Evolutionary conservation across 2,888 invertebrate genomes (phyloP), one percentile per base, ranked within the genome.

Genomic region (Dolomedes plantarius): DNA sequence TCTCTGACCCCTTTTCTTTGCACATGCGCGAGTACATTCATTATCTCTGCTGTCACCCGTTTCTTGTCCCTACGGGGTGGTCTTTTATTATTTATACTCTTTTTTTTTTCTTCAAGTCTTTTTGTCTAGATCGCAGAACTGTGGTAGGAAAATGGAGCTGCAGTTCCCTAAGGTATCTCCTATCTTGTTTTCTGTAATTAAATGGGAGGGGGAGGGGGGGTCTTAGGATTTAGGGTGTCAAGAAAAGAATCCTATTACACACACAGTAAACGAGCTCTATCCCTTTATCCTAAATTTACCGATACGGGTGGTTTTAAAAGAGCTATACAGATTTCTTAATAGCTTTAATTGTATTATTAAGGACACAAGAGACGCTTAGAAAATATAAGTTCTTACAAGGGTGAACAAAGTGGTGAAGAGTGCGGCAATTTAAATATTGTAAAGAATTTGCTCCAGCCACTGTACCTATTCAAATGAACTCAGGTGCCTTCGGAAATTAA

Each of bases 241-340:
- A 74, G 85, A 85, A 67, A 68, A 65, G 36, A 77, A 83, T 83
- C 83, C 83, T 65, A 83, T 83, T 83, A 76, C n/a, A n/a, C n/a
- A n/a, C n/a, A n/a, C 75, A 16, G 76, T 65, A 64, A 83, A 76
- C 39, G 82, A 82, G 74, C 64, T 39, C 75, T 46, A 46, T 75
- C 46, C 75, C 13, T 75, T 75, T 82, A 82, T 62, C 62, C 41
- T 56, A 69, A 82, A 56, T 76, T 76, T 46, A 46, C 56, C 68
- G 39, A 71, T 75, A 80, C 39, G 72, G 64, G 39, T 41, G n/a
- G 72, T 41, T 73, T 73, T 80, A 29, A 23, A 28, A 80, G 41
- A 78, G 28, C 27, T n/a, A 13, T 65, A 31, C 67, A 23, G 36
- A 65, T 73, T 80, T 65, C 46, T 46, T 46, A 65, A 73, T 46